phyloP scores from a whole-genome alignment of 2,113 vertebrate genomes.

The Actinemys pallida region DNA sequence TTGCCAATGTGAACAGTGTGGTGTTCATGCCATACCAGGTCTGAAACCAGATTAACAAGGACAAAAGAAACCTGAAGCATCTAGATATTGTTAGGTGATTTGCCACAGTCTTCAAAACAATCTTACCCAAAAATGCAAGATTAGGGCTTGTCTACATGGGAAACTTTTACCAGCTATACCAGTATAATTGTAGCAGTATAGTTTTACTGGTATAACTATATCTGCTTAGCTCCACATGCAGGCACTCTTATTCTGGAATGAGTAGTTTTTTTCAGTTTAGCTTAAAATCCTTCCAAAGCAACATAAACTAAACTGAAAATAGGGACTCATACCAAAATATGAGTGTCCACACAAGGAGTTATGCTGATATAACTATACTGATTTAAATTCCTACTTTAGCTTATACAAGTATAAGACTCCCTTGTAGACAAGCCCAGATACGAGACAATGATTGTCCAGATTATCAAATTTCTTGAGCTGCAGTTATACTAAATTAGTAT shows the following conservation, averaged over 20 bases:
- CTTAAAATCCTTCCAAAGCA: not conserved
- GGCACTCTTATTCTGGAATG: not conserved
- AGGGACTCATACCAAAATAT: not conserved
- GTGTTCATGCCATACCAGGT: not conserved
- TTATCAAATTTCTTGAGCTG: conserved; percentile 10
- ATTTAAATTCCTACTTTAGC: conserved; percentile 25
- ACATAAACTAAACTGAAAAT: not conserved
- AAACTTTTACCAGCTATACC: not conserved
- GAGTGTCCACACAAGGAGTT: not conserved
- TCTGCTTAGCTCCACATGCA: not conserved
- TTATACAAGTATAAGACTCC: not conserved
- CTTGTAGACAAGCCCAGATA: not conserved
- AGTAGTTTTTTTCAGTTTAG: not conserved
- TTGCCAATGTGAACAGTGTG: not conserved
- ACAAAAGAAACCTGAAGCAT: conserved; percentile 12
- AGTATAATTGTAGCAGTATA: not conserved
- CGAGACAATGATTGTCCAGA: not conserved
- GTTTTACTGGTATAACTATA: not conserved
- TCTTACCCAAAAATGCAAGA: not conserved
- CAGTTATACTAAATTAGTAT: not conserved
- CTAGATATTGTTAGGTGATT: not conserved
- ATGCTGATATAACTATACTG: not conserved
- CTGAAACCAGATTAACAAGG: not conserved
- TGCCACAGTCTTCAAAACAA: not conserved
- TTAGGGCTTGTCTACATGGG: not conserved